These are phyloP conservation scores for Scelioninae gen. 1 DNA, from an alignment of 2,888 invertebrate genomes.

Conservation along the genomic window DNA sequence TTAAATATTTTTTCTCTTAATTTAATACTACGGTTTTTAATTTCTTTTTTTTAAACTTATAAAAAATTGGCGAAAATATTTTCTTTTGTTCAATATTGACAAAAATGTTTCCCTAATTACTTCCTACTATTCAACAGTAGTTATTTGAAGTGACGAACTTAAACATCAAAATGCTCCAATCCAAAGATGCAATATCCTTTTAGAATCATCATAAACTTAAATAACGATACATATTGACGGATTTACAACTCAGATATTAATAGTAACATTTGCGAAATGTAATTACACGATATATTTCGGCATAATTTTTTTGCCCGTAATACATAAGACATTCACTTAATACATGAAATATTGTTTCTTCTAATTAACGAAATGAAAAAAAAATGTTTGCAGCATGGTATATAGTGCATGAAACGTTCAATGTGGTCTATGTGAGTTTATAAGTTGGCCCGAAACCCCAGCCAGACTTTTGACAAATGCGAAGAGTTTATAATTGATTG, in stretches of 20 bases:
- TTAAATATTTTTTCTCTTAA: too few relatives aligned
- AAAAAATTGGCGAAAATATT: too few relatives aligned
- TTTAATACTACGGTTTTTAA: too few relatives aligned
- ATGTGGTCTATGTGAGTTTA: constrained; percentile 7
- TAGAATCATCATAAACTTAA: constrained; percentile 7
- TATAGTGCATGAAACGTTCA: constrained; percentile 22
- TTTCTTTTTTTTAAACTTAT: too few relatives aligned
- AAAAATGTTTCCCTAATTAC: too few relatives aligned
- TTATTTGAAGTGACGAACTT: too few relatives aligned
- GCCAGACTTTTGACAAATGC: constrained; percentile 44
- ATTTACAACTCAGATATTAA: constrained; percentile 25
- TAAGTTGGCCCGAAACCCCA: constrained; percentile 24
- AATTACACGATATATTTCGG: constrained; percentile 25
- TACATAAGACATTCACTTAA: constrained; percentile 24
- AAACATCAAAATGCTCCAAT: too few relatives aligned
- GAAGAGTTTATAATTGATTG: constrained; percentile 36
- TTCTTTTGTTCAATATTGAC: too few relatives aligned
- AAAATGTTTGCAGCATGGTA: constrained; percentile 10
- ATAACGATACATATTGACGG: constrained; percentile 20
- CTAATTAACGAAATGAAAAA: constrained; percentile 15
- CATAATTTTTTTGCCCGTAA: constrained; percentile 20
- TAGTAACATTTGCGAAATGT: background rate
- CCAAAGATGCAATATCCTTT: background rate
- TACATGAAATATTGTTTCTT: constrained; percentile 23
- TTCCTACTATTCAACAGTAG: too few relatives aligned